These are phyloP conservation scores for Tipula confusa DNA, from an alignment of 2,888 invertebrate genomes.

Conservation along the genomic window DNA sequence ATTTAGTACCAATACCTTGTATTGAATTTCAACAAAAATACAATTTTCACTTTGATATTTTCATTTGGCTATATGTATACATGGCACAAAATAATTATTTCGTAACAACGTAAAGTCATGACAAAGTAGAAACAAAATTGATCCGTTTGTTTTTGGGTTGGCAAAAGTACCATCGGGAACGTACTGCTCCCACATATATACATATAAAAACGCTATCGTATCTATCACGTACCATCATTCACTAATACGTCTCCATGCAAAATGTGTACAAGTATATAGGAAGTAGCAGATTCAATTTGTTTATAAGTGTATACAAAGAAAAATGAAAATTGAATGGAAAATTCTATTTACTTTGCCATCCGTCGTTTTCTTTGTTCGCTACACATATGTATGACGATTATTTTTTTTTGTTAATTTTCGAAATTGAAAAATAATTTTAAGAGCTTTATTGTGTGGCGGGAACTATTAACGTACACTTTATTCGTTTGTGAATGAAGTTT, in stretches of 20 bases:
- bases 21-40: not conserved
- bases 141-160: not conserved
- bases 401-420: not conserved
- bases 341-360: not conserved
- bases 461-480: not conserved
- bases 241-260: not conserved
- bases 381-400: not conserved
- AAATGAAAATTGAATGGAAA: not conserved
- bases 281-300: not conserved
- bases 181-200: no score
- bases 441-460: not conserved
- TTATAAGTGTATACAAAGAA: not conserved
- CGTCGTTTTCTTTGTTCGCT: not conserved
- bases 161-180: not conserved
- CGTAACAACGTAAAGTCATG: not conserved
- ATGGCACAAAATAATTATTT: not conserved
- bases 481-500: not conserved
- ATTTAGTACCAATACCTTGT: not conserved
- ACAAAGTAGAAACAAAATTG: not conserved
- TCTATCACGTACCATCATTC: not conserved
- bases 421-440: not conserved
- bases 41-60: not conserved
- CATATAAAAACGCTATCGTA: no score
- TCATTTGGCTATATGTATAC: not conserved
- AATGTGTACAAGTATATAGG: not conserved